Evolutionary conservation across 1,140 invertebrate genomes (phyloP).

Genomic region (Andricus grossulariae): DNA sequence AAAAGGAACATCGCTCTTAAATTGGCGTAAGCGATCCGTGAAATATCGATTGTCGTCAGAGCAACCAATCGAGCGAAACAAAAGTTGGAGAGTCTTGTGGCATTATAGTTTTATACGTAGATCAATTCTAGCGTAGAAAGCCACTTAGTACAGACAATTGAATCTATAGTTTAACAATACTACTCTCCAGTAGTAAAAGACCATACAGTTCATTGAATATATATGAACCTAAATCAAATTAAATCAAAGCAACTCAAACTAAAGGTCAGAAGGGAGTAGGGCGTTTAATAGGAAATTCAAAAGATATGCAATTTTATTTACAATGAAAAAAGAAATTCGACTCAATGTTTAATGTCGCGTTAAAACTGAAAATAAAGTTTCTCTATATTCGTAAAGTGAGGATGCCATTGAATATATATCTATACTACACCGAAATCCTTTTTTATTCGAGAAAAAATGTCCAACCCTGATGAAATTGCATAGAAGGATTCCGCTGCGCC

Average conservation of each 20-base stretch:
- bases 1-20: conserved; percentile 28
- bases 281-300: no score
- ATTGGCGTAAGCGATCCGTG: conserved; percentile 17
- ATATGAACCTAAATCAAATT: no score
- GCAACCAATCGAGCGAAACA: conserved; percentile 21
- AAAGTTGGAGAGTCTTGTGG: not conserved
- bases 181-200: no score
- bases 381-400: no score
- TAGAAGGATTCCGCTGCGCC: conserved; percentile 10
- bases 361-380: no score
- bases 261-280: no score
- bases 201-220: no score
- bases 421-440: not conserved
- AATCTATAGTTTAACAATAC: not conserved
- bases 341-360: no score
- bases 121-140: not conserved
- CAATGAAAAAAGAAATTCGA: no score
- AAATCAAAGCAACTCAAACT: no score
- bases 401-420: no score
- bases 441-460: not conserved
- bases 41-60: conserved; percentile 27
- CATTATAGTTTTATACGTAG: not conserved
- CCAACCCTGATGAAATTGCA: not conserved
- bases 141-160: conserved; percentile 1
- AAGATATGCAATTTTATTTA: no score